Evolutionary conservation across 2,888 invertebrate genomes (phyloP).

Genomic region (Cosmopolites sordidus): DNA sequence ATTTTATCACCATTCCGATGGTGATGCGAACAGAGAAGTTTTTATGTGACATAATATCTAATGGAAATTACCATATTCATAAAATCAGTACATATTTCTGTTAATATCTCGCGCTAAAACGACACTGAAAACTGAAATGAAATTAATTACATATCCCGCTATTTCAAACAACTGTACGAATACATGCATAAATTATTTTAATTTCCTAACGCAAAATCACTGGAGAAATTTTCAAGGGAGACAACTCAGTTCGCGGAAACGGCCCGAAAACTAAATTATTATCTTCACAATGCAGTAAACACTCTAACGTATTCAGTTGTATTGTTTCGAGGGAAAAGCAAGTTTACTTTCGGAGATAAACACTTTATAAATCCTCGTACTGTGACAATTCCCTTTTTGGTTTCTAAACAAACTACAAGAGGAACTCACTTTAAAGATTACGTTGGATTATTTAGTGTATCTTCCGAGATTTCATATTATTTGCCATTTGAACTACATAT

Average conservation of each 20-base stretch:
- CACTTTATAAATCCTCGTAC: constrained; percentile 11
- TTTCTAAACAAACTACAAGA: constrained; percentile 5
- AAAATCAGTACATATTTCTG: no score
- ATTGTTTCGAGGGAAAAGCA: constrained; percentile 11
- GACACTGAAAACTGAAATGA: neutral
- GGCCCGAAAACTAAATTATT: constrained; percentile 13
- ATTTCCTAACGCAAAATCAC: constrained; percentile 8
- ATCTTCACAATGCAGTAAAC: constrained; percentile 14
- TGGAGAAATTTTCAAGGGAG: neutral
- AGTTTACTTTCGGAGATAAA: constrained; percentile 12
- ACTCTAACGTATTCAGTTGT: constrained; percentile 14
- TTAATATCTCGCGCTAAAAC: no score
- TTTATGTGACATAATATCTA: no score
- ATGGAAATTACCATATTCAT: no score
- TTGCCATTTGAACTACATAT: no score
- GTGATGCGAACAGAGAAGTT: no score
- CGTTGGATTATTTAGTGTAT: neutral
- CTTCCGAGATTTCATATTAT: neutral
- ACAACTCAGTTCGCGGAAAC: constrained; percentile 6
- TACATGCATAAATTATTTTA: constrained; percentile 18
- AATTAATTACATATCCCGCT: neutral
- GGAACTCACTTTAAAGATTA: constrained; percentile 2
- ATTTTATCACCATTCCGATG: no score
- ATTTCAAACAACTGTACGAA: neutral
- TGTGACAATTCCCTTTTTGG: constrained; percentile 5